phyloP scores from a whole-genome alignment of 2,797 vertebrate species.

The Hydrophis major region DNA sequence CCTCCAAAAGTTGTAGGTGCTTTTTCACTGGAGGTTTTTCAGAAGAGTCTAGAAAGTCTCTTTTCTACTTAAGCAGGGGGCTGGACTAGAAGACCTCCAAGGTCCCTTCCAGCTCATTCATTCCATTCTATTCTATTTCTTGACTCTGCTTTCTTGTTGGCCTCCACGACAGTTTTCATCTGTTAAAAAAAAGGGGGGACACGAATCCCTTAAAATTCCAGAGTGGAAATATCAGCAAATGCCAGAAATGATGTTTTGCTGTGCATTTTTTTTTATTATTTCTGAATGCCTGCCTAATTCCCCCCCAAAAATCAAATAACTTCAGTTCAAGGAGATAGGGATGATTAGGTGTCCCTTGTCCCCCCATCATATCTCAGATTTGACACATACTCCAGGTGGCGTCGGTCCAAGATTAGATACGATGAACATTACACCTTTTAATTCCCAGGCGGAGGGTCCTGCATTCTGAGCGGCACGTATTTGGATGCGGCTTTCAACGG shows the following conservation, averaged over 20 bases:
- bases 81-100: no score
- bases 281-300: not conserved
- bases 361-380: not conserved
- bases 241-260: not conserved
- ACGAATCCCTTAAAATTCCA: not conserved
- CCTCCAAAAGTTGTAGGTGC: no score
- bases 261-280: not conserved
- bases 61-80: no score
- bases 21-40: no score
- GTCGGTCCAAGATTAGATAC: not conserved
- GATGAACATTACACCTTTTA: not conserved
- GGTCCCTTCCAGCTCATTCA: no score
- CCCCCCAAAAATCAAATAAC: not conserved
- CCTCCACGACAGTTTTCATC: not conserved
- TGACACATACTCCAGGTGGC: not conserved
- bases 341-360: not conserved
- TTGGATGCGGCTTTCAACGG: not conserved
- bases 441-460: not conserved
- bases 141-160: not conserved
- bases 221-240: not conserved
- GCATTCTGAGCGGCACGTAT: not conserved
- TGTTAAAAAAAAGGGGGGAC: not conserved
- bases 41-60: no score
- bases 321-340: not conserved
- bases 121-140: not conserved